phyloP scores from a whole-genome alignment of 2,888 invertebrate species.

The Bhutanitis thaidina region DNA sequence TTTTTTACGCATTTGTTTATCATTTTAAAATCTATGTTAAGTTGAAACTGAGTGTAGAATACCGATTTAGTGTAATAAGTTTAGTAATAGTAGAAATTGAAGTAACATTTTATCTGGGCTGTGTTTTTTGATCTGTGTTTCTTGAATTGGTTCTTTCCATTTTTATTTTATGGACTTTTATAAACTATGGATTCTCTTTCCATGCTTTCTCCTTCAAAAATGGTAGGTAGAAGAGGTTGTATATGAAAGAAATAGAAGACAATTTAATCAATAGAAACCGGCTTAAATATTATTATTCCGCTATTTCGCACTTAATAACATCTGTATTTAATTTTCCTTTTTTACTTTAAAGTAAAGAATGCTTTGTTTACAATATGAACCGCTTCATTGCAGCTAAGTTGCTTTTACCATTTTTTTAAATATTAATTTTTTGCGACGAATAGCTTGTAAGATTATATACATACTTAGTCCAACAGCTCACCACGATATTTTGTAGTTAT shows the following conservation, averaged over 20 bases:
- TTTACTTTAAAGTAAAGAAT: constrained; percentile 3
- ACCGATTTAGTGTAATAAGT: constrained; percentile 1
- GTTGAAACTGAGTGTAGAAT: constrained; percentile 1
- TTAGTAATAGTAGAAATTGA: constrained; percentile 4
- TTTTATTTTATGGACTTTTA: constrained; percentile 42
- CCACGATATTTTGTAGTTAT: background rate
- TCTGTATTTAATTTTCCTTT: background rate
- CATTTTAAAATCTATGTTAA: background rate
- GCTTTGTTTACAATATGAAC: constrained; percentile 11
- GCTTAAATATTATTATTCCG: constrained; percentile 30
- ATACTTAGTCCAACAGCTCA: background rate
- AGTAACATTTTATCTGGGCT: constrained; percentile 23
- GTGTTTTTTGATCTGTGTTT: constrained; percentile 29
- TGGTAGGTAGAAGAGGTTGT: constrained; percentile 80
- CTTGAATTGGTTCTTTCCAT: constrained; percentile 24
- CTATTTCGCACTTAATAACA: constrained; percentile 7
- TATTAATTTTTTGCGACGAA: background rate
- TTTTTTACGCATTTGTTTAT: too few relatives aligned
- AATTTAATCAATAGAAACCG: constrained; percentile 26
- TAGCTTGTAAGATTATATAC: background rate
- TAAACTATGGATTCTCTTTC: constrained; percentile 75
- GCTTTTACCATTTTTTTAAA: constrained; percentile 10
- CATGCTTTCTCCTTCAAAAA: constrained; percentile 78
- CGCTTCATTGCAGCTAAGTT: constrained; percentile 17
- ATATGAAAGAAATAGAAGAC: constrained; percentile 61